Evolutionary conservation across 1,140 invertebrate genomes (phyloP).

Genomic region (Pteromalus puparum): DNA sequence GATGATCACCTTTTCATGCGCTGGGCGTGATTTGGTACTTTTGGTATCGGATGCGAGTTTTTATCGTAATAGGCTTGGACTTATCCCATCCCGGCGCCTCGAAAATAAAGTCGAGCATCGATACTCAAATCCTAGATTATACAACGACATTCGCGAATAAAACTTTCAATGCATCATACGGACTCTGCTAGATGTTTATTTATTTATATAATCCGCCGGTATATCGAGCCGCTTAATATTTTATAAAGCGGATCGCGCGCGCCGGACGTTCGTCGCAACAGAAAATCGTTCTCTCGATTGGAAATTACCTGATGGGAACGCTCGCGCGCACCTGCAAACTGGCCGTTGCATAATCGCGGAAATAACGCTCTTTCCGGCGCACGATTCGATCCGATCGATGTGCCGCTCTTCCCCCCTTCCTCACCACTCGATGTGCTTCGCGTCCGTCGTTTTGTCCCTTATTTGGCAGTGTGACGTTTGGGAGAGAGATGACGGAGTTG

Average conservation of each 20-base stretch:
- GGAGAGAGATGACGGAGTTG: neutral
- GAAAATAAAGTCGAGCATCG: neutral
- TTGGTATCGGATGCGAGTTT: too few relatives aligned
- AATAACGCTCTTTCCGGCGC: conserved; percentile 49
- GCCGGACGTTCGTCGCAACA: conserved; percentile 14
- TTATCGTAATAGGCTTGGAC: too few relatives aligned
- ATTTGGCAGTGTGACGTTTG: neutral
- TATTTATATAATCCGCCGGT: conserved; percentile 25
- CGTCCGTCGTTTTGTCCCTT: neutral
- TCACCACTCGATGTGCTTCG: neutral
- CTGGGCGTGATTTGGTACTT: too few relatives aligned
- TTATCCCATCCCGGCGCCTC: too few relatives aligned
- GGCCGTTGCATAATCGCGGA: conserved; percentile 50
- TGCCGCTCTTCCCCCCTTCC: neutral
- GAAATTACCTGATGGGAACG: conserved; percentile 41
- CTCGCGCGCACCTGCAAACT: neutral
- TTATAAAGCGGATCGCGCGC: conserved; percentile 29
- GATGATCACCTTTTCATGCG: neutral
- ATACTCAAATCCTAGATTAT: neutral
- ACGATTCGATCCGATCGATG: conserved; percentile 34
- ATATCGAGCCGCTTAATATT: conserved; percentile 33
- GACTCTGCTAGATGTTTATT: conserved; percentile 5
- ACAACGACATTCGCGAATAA: conserved; percentile 6
- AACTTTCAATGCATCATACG: neutral
- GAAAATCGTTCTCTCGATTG: conserved; percentile 48